phyloP scores from a whole-genome alignment of 1,140 invertebrate genomes.

The Agrilus planipennis region DNA sequence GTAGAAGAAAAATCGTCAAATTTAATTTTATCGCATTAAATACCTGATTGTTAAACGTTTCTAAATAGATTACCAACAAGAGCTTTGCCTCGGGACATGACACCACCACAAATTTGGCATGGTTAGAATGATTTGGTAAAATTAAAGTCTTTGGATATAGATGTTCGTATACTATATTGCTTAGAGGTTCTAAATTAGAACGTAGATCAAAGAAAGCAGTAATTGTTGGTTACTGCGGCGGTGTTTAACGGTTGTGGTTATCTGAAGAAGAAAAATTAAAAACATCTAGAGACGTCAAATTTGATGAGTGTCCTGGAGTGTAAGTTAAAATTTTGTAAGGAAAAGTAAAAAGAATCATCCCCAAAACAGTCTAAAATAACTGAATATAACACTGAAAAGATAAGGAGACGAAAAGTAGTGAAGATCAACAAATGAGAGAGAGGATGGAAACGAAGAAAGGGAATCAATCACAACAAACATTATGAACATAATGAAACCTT shows the following conservation, averaged over 20 bases:
- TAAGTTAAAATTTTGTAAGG: not conserved
- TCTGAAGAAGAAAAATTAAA: not conserved
- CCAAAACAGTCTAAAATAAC: not conserved
- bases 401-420: not conserved
- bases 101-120: constrained; percentile 11
- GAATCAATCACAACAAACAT: not conserved
- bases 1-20: no score
- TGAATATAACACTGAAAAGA: not conserved
- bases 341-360: not conserved
- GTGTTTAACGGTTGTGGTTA: constrained; percentile 14
- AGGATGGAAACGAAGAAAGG: not conserved
- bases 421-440: no score
- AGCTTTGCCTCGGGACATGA: constrained; percentile 5
- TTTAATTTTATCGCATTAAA: no score
- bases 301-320: not conserved
- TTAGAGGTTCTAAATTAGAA: no score
- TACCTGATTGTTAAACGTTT: no score
- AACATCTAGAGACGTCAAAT: constrained; percentile 1
- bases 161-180: no score
- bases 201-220: no score
- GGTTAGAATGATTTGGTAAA: constrained; percentile 11
- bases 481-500: not conserved
- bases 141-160: no score
- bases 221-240: constrained; percentile 11
- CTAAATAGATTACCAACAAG: constrained; percentile 21